Evolutionary conservation across 2,888 invertebrate genomes (phyloP).

Genomic region (Caenorhabditis sulstoni): DNA sequence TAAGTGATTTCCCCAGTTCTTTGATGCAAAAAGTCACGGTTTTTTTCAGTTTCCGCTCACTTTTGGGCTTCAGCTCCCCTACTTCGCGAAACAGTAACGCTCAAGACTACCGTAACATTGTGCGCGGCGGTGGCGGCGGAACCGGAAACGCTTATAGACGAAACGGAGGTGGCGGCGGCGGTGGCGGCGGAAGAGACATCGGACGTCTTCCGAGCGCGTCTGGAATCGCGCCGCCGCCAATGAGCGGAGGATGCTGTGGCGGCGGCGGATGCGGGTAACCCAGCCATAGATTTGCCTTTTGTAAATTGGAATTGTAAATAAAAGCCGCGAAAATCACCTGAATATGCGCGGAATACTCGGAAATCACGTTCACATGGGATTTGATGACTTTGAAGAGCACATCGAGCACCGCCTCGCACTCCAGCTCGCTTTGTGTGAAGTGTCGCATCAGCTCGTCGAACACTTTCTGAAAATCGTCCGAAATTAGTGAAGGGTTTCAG

Average conservation of each 20-base stretch:
- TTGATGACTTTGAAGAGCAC: conserved; percentile 45
- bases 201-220: conserved; percentile 54
- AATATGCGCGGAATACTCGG: conserved; percentile 33
- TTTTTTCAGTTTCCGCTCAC: conserved; percentile 59
- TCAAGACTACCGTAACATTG: conserved; percentile 54
- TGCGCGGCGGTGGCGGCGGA: conserved; percentile 48
- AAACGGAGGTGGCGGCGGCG: conserved; percentile 56
- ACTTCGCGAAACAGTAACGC: conserved; percentile 24
- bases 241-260: conserved; percentile 67
- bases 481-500: not conserved
- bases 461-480: conserved; percentile 11
- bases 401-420: conserved; percentile 51
- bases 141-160: conserved; percentile 37
- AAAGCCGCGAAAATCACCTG: too few relatives aligned
- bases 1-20: conserved; percentile 26
- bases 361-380: conserved; percentile 23
- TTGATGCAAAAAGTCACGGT: not conserved
- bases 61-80: conserved; percentile 51
- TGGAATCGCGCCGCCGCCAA: conserved; percentile 63
- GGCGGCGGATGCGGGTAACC: conserved; percentile 59
- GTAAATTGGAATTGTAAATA: too few relatives aligned
- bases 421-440: conserved; percentile 39
- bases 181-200: conserved; percentile 44
- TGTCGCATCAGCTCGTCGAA: conserved; percentile 52
- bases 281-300: not conserved